Conservation (phyloP, 2,797 vertebrate species). For the Pseudochirops cupreus region DNA sequence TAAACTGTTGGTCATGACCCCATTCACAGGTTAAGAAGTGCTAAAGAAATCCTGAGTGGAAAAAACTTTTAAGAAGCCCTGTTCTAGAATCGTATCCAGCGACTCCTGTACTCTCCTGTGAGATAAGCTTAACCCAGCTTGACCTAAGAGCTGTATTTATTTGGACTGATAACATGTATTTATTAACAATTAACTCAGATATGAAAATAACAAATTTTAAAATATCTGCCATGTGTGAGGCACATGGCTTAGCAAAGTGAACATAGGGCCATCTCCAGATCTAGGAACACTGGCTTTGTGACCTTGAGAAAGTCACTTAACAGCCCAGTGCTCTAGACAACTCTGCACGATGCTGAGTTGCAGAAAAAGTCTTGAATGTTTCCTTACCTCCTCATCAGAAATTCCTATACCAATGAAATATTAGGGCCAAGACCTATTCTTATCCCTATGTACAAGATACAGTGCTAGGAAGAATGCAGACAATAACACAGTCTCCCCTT, state of each 20-base stretch:
- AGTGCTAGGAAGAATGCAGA: not conserved
- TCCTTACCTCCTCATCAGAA: not conserved
- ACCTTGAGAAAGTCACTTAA: not conserved
- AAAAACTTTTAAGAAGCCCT: too few relatives aligned
- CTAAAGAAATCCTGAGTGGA: too few relatives aligned
- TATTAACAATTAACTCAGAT: not conserved
- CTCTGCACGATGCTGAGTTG: not conserved
- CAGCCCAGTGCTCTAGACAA: not conserved
- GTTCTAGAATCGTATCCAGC: slow-evolving; percentile 12
- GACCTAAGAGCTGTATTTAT: not conserved
- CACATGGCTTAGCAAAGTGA: not conserved
- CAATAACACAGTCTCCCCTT: not conserved
- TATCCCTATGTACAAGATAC: not conserved
- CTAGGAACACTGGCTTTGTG: not conserved
- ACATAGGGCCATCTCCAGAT: not conserved
- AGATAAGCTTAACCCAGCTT: not conserved
- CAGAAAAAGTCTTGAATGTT: not conserved
- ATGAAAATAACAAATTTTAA: not conserved
- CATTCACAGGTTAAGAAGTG: too few relatives aligned
- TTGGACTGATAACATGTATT: not conserved
- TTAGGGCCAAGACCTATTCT: not conserved
- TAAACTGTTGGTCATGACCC: too few relatives aligned
- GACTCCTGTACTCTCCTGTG: not conserved
- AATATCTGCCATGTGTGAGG: not conserved
- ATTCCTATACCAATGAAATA: not conserved